Conservation (phyloP, 2,797 vertebrate species). For the Neosilurus hyrtlii region DNA sequence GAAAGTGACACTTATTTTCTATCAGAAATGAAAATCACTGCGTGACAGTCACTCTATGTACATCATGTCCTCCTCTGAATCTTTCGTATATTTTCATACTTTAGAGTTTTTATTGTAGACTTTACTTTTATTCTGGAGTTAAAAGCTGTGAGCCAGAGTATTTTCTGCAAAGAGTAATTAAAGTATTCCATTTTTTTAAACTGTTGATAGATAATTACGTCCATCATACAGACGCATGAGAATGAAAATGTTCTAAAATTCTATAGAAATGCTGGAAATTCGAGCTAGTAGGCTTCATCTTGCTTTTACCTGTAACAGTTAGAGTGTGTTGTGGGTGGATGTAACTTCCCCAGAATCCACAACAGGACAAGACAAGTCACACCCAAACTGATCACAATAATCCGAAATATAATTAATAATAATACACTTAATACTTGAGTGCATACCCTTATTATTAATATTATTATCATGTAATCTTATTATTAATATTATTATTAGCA, state of each 20-base stretch:
- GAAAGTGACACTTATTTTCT: background rate
- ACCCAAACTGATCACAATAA: slow-evolving; percentile 4
- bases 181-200: background rate
- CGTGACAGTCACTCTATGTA: background rate
- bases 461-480: too few species aligned
- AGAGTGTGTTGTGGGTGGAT: slow-evolving; percentile 55
- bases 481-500: too few species aligned
- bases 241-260: slow-evolving; percentile 31
- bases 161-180: background rate
- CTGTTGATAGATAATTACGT: background rate
- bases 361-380: slow-evolving; percentile 12
- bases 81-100: background rate
- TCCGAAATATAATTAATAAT: background rate
- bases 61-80: background rate
- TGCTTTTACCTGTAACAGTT: slow-evolving; percentile 55
- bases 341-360: slow-evolving; percentile 35
- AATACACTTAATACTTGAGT: background rate
- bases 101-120: background rate
- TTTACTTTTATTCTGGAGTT: background rate
- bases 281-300: background rate
- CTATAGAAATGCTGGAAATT: slow-evolving; percentile 43
- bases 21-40: background rate
- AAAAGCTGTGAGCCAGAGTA: background rate
- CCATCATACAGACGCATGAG: too few species aligned
- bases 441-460: too few species aligned